A percentile compares a stretch with the other conserved stretches of the same genome.
These are phyloP conservation scores for Notodromas monacha DNA, from an alignment of 2,888 invertebrate genomes.

Conservation along the genomic window DNA sequence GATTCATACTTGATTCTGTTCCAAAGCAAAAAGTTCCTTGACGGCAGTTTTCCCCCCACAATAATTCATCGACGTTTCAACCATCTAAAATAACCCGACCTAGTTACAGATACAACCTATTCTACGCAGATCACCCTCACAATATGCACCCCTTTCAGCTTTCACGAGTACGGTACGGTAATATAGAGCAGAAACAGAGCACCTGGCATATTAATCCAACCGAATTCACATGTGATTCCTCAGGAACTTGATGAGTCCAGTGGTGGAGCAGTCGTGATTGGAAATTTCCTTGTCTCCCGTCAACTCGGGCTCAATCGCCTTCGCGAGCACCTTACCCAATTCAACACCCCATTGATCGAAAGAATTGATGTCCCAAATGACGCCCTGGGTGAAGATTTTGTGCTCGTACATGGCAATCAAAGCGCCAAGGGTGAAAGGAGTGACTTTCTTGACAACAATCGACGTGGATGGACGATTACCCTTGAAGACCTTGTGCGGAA, in stretches of 20 bases:
- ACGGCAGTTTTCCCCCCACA: too few species aligned
- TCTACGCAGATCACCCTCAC: too few species aligned
- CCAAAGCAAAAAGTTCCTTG: too few species aligned
- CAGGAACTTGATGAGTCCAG: conserved; percentile 83
- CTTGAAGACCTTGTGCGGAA: conserved; percentile 78
- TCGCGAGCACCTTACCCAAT: conserved; percentile 87
- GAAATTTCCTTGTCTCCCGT: conserved; percentile 27
- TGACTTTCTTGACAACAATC: conserved; percentile 58
- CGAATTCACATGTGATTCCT: conserved; percentile 15
- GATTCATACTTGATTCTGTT: too few species aligned
- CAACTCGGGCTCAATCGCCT: conserved; percentile 86
- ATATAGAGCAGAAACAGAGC: too few species aligned
- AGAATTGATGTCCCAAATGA: conserved; percentile 97
- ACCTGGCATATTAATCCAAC: too few species aligned
- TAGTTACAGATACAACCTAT: too few species aligned
- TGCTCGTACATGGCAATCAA: conserved; percentile 91
- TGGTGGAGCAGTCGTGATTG: conserved; percentile 70
- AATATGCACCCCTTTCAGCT: too few species aligned
- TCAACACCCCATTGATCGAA: conserved; percentile 99
- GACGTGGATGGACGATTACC: conserved; percentile 94
- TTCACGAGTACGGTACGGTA: too few species aligned
- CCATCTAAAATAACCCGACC: too few species aligned
- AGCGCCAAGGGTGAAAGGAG: conserved; percentile 70
- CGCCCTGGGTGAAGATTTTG: conserved; percentile 92
- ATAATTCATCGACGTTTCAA: too few species aligned